These are phyloP conservation scores for Drosophila fuyamai DNA, from an alignment of 1,140 invertebrate species.

Conservation along the genomic window DNA sequence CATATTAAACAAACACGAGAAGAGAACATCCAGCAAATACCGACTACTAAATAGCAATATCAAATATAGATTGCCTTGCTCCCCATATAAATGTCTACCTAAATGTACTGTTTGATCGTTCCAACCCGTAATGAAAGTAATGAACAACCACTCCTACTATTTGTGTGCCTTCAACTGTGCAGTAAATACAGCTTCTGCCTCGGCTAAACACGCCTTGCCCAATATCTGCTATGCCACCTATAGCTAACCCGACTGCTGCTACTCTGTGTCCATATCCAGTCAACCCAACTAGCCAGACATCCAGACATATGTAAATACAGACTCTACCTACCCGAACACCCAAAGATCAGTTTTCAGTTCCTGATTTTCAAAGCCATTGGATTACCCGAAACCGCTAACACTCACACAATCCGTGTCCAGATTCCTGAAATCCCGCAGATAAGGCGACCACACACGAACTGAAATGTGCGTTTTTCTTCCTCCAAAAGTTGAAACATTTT, in stretches of 20 bases:
- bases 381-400: constrained; percentile 32
- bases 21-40: constrained; percentile 35
- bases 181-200: constrained; percentile 39
- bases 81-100: constrained; percentile 56
- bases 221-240: constrained; percentile 56
- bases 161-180: constrained; percentile 55
- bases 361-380: constrained; percentile 56
- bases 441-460: constrained; percentile 29
- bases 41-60: constrained; percentile 9
- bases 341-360: constrained; percentile 33
- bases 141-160: constrained; percentile 38
- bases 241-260: constrained; percentile 55
- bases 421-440: constrained; percentile 18
- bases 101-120: constrained; percentile 64
- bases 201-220: constrained; percentile 30
- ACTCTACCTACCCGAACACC: constrained; percentile 11
- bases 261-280: constrained; percentile 29
- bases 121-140: constrained; percentile 41
- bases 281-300: constrained; percentile 27
- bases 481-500: constrained; percentile 20
- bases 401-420: constrained; percentile 31
- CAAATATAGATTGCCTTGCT: constrained; percentile 51
- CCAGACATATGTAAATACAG: constrained; percentile 49
- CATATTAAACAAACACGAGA: constrained; percentile 30
- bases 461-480: constrained; percentile 68